Evolutionary conservation across 2,888 invertebrate genomes (phyloP).

Genomic region (Lottia scabra): DNA sequence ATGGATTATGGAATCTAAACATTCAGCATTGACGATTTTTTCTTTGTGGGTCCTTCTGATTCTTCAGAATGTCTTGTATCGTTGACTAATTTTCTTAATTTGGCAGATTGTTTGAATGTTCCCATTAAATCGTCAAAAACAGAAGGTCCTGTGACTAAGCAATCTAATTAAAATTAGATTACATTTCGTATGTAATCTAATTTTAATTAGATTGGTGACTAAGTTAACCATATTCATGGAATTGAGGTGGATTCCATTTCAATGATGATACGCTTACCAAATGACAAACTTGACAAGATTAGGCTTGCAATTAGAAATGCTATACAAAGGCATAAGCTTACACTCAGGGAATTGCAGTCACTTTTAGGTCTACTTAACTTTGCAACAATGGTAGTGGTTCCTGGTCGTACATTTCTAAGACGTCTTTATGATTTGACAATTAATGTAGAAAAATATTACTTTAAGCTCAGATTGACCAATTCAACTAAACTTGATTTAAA

Average conservation of each 20-base stretch:
- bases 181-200: no score
- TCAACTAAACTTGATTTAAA: not conserved
- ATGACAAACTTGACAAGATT: not conserved
- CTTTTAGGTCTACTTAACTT: no score
- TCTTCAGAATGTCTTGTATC: not conserved
- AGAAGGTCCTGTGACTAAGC: not conserved
- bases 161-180: no score
- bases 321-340: no score
- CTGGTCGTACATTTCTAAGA: no score
- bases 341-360: no score
- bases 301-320: not conserved
- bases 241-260: not conserved
- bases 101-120: not conserved
- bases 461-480: not conserved
- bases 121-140: not conserved
- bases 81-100: not conserved
- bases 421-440: no score
- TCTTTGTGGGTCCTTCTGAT: not conserved
- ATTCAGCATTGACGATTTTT: not conserved
- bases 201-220: no score
- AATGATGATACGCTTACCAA: not conserved
- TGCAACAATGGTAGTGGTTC: no score
- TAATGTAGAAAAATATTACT: no score
- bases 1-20: constrained; percentile 1
- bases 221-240: not conserved